A percentile compares a stretch with the other conserved stretches of the same genome.
phyloP scores from a whole-genome alignment of 2,888 invertebrate genomes.

The Melitaea athalia region DNA sequence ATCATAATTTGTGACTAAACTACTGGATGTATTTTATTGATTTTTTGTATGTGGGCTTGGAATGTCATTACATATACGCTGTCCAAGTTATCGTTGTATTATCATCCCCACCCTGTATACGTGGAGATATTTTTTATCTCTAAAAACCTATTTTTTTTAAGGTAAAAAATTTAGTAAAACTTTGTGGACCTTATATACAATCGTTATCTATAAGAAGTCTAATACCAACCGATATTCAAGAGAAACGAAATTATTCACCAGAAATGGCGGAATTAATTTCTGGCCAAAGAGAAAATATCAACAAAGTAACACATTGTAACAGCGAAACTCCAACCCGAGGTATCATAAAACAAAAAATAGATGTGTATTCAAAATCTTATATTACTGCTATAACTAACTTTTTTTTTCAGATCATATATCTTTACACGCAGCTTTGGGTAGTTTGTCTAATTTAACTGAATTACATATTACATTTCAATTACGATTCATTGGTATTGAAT shows the following conservation, averaged over 20 bases:
- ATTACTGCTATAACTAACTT: background rate
- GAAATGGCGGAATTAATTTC: slow-evolving; percentile 74
- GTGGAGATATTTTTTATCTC: too few species aligned
- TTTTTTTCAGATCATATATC: slow-evolving; percentile 70
- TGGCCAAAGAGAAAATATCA: slow-evolving; percentile 56
- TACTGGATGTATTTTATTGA: too few species aligned
- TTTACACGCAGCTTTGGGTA: slow-evolving; percentile 74
- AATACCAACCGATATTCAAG: slow-evolving; percentile 69
- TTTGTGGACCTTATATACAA: slow-evolving; percentile 74
- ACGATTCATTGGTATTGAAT: slow-evolving; percentile 61
- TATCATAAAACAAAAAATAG: slow-evolving; percentile 28
- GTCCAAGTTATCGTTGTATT: too few species aligned
- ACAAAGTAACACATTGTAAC: slow-evolving; percentile 48
- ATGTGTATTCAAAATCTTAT: too few species aligned
- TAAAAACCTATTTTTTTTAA: slow-evolving; percentile 37
- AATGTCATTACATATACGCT: too few species aligned
- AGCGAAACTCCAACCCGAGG: slow-evolving; percentile 61
- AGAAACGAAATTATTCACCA: slow-evolving; percentile 69
- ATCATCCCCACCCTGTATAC: too few species aligned
- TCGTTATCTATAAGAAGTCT: slow-evolving; percentile 67
- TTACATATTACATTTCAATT: slow-evolving; percentile 72
- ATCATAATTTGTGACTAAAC: too few species aligned
- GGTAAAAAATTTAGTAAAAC: slow-evolving; percentile 68
- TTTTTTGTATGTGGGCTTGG: too few species aligned
- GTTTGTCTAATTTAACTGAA: slow-evolving; percentile 68